Evolutionary conservation across 2,888 invertebrate species (phyloP).

Genomic region (Eueremaeus valkanovi): DNA sequence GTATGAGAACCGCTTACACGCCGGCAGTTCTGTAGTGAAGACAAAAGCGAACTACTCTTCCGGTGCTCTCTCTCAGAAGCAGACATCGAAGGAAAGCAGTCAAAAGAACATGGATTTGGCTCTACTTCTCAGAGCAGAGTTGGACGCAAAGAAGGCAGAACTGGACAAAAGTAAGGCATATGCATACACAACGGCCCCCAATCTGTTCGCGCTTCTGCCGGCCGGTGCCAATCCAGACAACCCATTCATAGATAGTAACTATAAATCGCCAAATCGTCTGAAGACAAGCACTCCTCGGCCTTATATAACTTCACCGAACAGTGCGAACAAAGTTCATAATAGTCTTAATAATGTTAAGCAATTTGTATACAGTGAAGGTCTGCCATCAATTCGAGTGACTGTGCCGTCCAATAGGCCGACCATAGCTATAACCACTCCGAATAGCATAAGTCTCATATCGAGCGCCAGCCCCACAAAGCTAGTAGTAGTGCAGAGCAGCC

Average conservation of each 20-base stretch:
- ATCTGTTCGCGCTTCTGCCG: conserved; percentile 16
- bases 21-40: conserved; percentile 15
- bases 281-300: conserved; percentile 1
- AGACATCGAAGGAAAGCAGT: background rate
- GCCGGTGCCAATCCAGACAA: background rate
- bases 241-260: conserved; percentile 14
- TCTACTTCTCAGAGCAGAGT: conserved; percentile 35
- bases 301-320: background rate
- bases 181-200: conserved; percentile 8
- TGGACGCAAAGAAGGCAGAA: conserved; percentile 37
- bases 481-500: background rate
- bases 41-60: conserved; percentile 18
- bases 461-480: background rate
- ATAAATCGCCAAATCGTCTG: conserved; percentile 28
- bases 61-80: background rate
- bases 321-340: background rate
- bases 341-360: background rate
- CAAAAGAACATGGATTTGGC: conserved; percentile 30
- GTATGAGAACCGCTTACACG: conserved; percentile 7
- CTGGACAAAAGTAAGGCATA: conserved; percentile 29
- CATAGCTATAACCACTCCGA: conserved; percentile 6
- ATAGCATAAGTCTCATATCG: conserved; percentile 3
- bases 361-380: conserved; percentile 44
- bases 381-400: conserved; percentile 44
- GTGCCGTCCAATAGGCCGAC: conserved; percentile 14